Conservation (phyloP, 2,113 vertebrate species). For the Tragelaphus imberbis region DNA sequence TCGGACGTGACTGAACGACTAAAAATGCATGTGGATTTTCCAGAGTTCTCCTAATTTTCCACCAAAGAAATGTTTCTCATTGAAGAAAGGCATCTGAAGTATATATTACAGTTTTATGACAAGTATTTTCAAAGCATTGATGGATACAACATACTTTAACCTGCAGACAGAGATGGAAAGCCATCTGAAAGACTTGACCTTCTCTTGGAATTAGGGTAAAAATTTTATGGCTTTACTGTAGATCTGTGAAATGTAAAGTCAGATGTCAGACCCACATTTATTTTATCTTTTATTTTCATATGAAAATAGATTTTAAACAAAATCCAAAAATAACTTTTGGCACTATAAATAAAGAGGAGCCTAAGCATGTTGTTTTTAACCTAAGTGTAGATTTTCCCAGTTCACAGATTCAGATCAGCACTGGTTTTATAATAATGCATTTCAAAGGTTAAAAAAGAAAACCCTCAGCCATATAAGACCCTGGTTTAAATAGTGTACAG, state of each 20-base stretch:
- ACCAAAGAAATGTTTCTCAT: neutral
- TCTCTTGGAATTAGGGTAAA: slow-evolving; percentile 18
- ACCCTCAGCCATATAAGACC: neutral
- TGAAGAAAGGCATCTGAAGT: neutral
- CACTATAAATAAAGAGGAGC: neutral
- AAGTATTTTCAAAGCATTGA: neutral
- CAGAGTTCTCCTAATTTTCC: neutral
- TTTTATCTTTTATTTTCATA: slow-evolving; percentile 66
- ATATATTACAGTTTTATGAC: neutral
- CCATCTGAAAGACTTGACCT: neutral
- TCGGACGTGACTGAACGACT: rapidly evolving
- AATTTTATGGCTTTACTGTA: neutral
- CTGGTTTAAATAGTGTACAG: neutral
- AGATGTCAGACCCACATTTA: neutral
- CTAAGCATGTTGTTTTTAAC: slow-evolving; percentile 13
- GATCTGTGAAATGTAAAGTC: neutral
- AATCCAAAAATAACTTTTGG: slow-evolving; percentile 54
- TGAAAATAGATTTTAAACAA: slow-evolving; percentile 64
- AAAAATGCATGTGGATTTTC: neutral
- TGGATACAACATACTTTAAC: neutral
- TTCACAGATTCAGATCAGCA: neutral
- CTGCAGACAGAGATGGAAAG: neutral
- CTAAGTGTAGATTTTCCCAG: neutral
- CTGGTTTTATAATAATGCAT: neutral
- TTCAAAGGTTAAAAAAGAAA: neutral